Base-by-base conservation (phyloP, 1,140 invertebrate genomes). In the Elysia chlorotica region DNA sequence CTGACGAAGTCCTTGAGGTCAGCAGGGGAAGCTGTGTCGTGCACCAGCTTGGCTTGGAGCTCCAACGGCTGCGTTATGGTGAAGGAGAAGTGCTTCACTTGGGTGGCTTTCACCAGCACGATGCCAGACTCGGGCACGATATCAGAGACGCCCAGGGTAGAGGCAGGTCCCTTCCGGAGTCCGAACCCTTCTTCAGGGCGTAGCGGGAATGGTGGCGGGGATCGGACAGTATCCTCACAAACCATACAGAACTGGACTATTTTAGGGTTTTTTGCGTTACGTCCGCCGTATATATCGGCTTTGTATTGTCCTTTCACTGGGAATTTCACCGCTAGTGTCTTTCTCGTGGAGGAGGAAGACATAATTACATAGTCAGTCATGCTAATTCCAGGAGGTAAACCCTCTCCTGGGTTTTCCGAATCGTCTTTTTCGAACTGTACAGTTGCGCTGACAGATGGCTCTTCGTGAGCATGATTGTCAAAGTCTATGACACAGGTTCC, bases 121-220 rank as follows among this genome's bases (percentile, higher is more conserved):
- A 79, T 38, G 2, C 77, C 74, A 17, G 75, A 56, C 31, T 76
- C 74, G 25, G 72, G 75, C 1, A 70, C 65, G 2, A 76, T 65
- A n/a, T 71, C 37, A 17, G 76, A 67, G 17, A 81, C 65, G 19
- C 77, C 79, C 6, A 61, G 28, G 14, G 38, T 38, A n/a, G 71
- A 57, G n/a, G 78, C 70, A 2, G 25, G 53, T 36, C 35, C n/a
- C 21, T 67, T 67, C n/a, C n/a, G n/a, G 10, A 68, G 70, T 31
- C 82, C 82, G 75, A 80, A 83, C 2, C 80, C 82, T 31, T 79
- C 78, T 0, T 31, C n/a, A 0, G 82, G 79, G 33, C 77, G 73
- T 1, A 79, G 31, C 17, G 82, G 82, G 25, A 81, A 74, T 1
- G 79, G 79, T 21, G 78, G 48, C 63, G 74, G 73, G 28, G 76